Conservation (phyloP, 2,888 invertebrate genomes). For the Lepeophtheirus nordmannii region DNA sequence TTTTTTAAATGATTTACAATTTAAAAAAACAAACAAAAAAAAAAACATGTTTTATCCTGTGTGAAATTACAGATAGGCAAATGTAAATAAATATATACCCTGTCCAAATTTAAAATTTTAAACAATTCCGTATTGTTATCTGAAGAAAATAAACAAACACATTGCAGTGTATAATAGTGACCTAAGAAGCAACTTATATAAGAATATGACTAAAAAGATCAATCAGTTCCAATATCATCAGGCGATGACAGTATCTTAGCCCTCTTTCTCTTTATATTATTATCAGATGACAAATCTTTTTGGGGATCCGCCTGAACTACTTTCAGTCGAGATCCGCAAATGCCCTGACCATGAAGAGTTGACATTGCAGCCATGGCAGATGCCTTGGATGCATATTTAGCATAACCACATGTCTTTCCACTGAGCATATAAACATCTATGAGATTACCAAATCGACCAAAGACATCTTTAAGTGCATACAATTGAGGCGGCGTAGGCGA, state of each 20-base stretch:
- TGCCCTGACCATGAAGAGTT: conserved; percentile 64
- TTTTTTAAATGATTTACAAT: too few relatives aligned
- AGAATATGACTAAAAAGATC: too few relatives aligned
- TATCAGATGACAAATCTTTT: conserved; percentile 27
- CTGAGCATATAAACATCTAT: conserved; percentile 77
- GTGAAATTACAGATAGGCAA: too few relatives aligned
- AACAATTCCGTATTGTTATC: too few relatives aligned
- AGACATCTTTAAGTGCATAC: conserved; percentile 65
- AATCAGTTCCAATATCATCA: too few relatives aligned
- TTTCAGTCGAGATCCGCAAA: conserved; percentile 68
- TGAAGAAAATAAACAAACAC: too few relatives aligned
- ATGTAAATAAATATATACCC: too few relatives aligned
- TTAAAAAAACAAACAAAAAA: too few relatives aligned
- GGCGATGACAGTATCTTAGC: conserved; percentile 9
- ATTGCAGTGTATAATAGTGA: too few relatives aligned
- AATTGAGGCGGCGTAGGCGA: conserved; percentile 53
- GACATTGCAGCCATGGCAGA: conserved; percentile 60
- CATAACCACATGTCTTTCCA: conserved; percentile 81
- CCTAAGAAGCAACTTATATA: too few relatives aligned
- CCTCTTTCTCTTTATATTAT: conserved; percentile 10
- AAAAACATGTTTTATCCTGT: too few relatives aligned
- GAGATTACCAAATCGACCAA: conserved; percentile 74
- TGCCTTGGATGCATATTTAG: conserved; percentile 58
- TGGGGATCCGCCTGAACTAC: conserved; percentile 64
- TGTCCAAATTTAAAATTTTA: too few relatives aligned